Conservation (phyloP, 1,140 invertebrate genomes). For the Hermetia illucens region DNA sequence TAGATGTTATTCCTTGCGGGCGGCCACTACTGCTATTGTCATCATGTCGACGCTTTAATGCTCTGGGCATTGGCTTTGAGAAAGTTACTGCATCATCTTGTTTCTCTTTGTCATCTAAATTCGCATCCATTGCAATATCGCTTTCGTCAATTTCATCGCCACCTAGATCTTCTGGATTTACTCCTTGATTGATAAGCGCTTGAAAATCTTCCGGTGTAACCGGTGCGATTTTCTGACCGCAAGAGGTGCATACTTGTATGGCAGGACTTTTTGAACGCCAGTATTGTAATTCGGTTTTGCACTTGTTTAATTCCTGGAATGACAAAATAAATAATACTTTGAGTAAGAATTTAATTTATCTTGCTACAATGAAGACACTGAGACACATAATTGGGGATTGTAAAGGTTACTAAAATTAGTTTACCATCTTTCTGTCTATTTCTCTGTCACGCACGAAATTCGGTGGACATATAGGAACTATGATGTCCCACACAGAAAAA, state of each 20-base stretch:
- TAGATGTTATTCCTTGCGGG: neutral
- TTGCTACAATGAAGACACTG: too few species aligned
- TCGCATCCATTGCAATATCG: too few species aligned
- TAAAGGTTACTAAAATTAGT: too few species aligned
- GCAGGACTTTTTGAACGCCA: conserved; percentile 76
- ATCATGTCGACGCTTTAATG: neutral
- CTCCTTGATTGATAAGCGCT: conserved; percentile 43
- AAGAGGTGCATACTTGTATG: conserved; percentile 40
- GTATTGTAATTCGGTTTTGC: conserved; percentile 78
- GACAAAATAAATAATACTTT: too few species aligned
- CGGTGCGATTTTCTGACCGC: conserved; percentile 39
- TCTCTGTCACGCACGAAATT: too few species aligned
- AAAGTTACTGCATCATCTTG: conserved; percentile 3
- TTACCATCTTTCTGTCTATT: too few species aligned
- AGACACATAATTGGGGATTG: too few species aligned
- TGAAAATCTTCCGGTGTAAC: conserved; percentile 41
- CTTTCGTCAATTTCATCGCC: conserved; percentile 15
- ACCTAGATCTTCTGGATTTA: conserved; percentile 37
- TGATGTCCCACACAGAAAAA: too few species aligned
- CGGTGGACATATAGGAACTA: too few species aligned
- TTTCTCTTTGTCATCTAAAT: too few species aligned
- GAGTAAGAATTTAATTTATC: too few species aligned
- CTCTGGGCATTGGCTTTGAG: neutral
- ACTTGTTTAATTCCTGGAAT: conserved; percentile 70
- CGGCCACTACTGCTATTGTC: neutral